phyloP scores from a whole-genome alignment of 2,888 invertebrate genomes.

The Harpalus rubripes region DNA sequence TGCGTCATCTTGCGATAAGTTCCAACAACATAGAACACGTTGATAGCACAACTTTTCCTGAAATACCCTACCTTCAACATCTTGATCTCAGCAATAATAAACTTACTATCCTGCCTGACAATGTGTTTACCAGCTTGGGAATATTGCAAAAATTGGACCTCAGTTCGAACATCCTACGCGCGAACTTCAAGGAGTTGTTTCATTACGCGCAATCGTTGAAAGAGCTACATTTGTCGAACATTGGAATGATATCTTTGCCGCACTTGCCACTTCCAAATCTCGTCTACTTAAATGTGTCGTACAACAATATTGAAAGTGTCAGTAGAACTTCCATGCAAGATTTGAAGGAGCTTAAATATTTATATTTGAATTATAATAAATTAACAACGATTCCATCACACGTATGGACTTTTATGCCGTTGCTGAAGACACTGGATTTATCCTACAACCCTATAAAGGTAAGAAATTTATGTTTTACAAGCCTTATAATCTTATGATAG shows the following conservation, averaged over 20 bases:
- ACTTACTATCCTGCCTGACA: constrained; percentile 91
- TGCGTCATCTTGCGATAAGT: constrained; percentile 88
- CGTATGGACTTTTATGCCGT: constrained; percentile 85
- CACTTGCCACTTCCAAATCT: constrained; percentile 88
- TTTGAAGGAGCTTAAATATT: constrained; percentile 84
- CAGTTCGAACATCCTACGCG: constrained; percentile 88
- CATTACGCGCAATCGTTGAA: constrained; percentile 91
- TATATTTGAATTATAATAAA: constrained; percentile 89
- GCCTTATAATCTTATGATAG: too few relatives aligned
- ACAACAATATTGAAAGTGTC: constrained; percentile 86
- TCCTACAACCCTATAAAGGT: constrained; percentile 89
- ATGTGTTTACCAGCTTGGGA: constrained; percentile 90
- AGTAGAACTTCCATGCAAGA: constrained; percentile 86
- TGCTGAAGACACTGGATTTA: constrained; percentile 87
- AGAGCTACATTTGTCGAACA: constrained; percentile 86
- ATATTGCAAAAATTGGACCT: constrained; percentile 89
- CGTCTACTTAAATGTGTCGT: constrained; percentile 88
- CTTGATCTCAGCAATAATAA: constrained; percentile 90
- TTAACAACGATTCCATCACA: constrained; percentile 87
- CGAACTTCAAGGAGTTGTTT: constrained; percentile 92
- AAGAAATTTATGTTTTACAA: constrained; percentile 65
- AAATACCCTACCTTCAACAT: constrained; percentile 87
- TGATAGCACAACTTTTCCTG: constrained; percentile 92
- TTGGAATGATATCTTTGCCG: constrained; percentile 88
- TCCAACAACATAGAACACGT: constrained; percentile 91